A percentile compares a stretch with the other conserved stretches of the same genome.
Evolutionary conservation across 30 jellyfish, hydroid and myxozoan genomes (phyloP).

Genomic region (Nemopilema nomurai): DNA sequence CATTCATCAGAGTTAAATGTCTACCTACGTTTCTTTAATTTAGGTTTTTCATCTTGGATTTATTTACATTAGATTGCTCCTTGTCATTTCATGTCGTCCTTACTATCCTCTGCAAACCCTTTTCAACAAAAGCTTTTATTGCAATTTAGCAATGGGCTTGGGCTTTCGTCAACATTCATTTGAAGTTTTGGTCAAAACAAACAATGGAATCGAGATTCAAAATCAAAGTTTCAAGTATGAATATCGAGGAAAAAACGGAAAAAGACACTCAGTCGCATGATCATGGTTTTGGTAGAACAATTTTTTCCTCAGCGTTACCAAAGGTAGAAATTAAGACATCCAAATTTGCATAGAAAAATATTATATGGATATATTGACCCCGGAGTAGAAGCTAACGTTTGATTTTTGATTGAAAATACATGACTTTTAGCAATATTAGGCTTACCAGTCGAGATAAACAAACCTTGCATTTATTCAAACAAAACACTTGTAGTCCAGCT

Average conservation of each 20-base stretch:
- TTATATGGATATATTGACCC: too few species aligned
- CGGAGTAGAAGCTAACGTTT: too few species aligned
- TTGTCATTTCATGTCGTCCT: neutral
- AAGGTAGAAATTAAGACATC: constrained; percentile 10
- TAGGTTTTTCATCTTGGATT: too few species aligned
- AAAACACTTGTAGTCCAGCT: too few species aligned
- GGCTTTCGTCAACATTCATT: constrained; percentile 31
- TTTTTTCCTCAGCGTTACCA: constrained; percentile 38
- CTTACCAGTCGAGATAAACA: too few species aligned
- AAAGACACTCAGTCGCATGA: constrained; percentile 21
- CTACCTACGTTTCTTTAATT: too few species aligned
- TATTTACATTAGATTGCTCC: neutral
- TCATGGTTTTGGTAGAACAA: constrained; percentile 11
- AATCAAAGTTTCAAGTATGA: constrained; percentile 26
- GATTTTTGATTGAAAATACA: too few species aligned
- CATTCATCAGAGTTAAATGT: too few species aligned
- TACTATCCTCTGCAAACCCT: neutral
- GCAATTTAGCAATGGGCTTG: constrained; percentile 59
- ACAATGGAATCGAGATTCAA: constrained; percentile 63
- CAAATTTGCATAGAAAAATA: too few species aligned
- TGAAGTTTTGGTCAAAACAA: constrained; percentile 39
- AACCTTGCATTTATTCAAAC: too few species aligned
- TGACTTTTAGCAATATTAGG: too few species aligned
- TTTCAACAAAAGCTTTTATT: neutral
- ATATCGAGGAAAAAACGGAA: constrained; percentile 17